Conservation (phyloP, 2,888 invertebrate species). For the Periphyllus acericola region DNA sequence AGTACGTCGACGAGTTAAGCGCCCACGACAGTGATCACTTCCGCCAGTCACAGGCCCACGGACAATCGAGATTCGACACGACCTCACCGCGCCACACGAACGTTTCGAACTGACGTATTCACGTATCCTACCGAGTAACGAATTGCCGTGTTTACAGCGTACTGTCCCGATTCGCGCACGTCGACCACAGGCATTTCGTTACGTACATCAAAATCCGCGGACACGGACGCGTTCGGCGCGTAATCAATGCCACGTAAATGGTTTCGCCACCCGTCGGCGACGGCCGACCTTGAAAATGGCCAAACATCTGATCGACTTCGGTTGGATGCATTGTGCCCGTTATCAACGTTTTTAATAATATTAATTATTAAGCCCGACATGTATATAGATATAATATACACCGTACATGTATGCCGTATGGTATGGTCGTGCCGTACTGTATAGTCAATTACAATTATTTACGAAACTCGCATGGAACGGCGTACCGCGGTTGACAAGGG, state of each 20-base stretch:
- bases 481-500: not conserved
- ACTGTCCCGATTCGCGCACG: too few species aligned
- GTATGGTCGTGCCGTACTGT: not conserved
- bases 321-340: constrained; percentile 60
- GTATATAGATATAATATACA: not conserved
- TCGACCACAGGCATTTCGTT: not conserved
- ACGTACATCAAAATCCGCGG: not conserved
- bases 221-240: too few species aligned
- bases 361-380: constrained; percentile 46
- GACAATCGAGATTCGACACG: too few species aligned
- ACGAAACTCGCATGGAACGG: not conserved
- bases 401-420: not conserved
- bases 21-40: too few species aligned
- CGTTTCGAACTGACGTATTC: not conserved
- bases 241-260: constrained; percentile 49
- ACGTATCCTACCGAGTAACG: too few species aligned
- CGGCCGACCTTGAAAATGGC: constrained; percentile 43
- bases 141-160: too few species aligned
- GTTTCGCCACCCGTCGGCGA: not conserved
- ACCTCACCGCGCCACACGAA: too few species aligned
- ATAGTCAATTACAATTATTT: constrained; percentile 5
- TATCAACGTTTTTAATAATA: constrained; percentile 51
- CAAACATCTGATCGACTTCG: constrained; percentile 48
- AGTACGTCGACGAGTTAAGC: too few species aligned
- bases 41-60: too few species aligned